Conservation (phyloP, 2,113 vertebrate species). For the Bolborhynchus lineola region DNA sequence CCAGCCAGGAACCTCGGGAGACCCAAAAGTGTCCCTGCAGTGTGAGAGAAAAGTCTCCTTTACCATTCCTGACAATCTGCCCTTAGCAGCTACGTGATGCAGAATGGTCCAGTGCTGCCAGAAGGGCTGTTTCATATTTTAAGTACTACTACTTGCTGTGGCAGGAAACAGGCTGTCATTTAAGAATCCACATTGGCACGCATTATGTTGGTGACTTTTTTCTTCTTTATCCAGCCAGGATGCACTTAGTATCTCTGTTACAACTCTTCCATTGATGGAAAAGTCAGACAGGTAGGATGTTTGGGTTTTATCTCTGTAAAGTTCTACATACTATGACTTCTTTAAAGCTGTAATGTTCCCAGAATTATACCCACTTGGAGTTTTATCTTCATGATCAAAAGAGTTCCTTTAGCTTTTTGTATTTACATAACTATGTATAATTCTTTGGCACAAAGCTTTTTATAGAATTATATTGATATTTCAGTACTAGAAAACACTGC, state of each 20-base stretch:
- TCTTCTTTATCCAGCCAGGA: neutral
- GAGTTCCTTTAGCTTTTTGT: neutral
- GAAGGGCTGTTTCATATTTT: neutral
- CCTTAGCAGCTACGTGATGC: rapidly evolving
- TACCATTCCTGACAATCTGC: neutral
- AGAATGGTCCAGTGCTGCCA: neutral
- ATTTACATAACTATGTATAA: neutral
- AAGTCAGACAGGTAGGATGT: neutral
- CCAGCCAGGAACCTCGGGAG: neutral
- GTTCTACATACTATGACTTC: neutral
- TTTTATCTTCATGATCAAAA: neutral
- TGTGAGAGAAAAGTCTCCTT: neutral
- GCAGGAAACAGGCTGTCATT: neutral
- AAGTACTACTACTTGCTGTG: neutral
- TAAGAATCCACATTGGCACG: neutral
- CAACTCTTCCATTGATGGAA: neutral
- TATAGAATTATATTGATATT: neutral
- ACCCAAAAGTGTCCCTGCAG: neutral
- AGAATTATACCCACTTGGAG: neutral
- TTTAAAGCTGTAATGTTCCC: neutral
- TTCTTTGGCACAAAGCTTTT: neutral
- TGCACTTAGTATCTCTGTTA: neutral
- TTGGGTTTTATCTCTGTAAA: neutral
- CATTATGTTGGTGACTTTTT: neutral
- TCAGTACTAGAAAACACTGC: neutral